A percentile compares a stretch with the other conserved stretches of the same genome.
Conservation (phyloP, 2,797 vertebrate genomes). For the Mustela erminea region DNA sequence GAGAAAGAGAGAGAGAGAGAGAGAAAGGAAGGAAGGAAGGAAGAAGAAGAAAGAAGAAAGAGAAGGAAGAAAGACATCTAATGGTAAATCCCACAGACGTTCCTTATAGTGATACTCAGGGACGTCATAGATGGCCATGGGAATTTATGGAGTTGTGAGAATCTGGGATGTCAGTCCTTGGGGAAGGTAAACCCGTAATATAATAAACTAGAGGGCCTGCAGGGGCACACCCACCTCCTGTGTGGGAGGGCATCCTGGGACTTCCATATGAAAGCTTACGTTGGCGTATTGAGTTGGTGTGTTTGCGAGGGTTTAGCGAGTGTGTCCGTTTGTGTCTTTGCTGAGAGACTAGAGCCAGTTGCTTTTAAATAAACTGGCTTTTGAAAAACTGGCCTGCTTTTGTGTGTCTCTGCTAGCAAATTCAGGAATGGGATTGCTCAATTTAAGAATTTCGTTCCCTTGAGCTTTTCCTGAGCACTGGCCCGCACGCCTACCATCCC, state of each 20-base stretch:
- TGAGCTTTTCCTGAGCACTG: background rate
- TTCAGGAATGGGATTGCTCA: background rate
- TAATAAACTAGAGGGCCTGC: background rate
- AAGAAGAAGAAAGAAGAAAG: too few species aligned
- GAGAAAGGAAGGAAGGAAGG: too few species aligned
- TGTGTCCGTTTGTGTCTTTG: background rate
- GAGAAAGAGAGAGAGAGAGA: too few species aligned
- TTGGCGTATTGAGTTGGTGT: background rate
- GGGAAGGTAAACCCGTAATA: background rate
- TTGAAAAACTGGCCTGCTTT: background rate
- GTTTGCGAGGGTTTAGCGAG: background rate
- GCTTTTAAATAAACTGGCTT: background rate
- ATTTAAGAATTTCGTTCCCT: background rate
- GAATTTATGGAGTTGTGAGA: background rate
- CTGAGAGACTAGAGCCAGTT: background rate
- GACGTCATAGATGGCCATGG: background rate
- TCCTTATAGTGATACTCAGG: background rate
- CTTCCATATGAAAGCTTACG: background rate
- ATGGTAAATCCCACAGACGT: background rate
- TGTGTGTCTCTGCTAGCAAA: background rate
- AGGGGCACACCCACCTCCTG: background rate
- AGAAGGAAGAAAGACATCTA: background rate
- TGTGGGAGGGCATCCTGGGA: too few species aligned
- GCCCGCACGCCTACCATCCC: rapidly evolving
- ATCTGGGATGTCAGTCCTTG: background rate